A percentile compares a stretch with the other conserved stretches of the same genome.
phyloP scores from a whole-genome alignment of 2,888 invertebrate species.

The Dysmachus trigonus region DNA sequence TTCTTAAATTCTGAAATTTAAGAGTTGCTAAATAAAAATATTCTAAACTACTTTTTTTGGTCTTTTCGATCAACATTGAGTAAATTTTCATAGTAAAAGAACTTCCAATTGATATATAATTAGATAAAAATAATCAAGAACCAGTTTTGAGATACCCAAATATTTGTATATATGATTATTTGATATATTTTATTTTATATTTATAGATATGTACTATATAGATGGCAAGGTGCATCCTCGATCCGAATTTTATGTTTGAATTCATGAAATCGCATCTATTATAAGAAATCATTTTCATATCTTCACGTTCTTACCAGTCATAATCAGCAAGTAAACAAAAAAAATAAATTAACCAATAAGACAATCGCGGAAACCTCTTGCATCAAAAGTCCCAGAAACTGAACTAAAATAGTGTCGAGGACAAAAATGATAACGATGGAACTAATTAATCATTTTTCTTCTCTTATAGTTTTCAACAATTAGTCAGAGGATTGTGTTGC shows the following conservation, averaged over 20 bases:
- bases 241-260: no score
- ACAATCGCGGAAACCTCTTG: background rate
- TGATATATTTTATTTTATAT: background rate
- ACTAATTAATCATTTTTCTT: background rate
- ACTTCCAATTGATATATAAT: no score
- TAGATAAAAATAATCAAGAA: no score
- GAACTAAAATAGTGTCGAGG: background rate
- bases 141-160: no score
- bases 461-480: background rate
- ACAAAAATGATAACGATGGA: background rate
- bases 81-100: no score
- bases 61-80: no score
- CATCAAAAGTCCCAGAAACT: background rate
- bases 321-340: background rate
- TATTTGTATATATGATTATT: no score
- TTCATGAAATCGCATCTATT: background rate
- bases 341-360: background rate
- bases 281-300: background rate
- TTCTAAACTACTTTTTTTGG: no score
- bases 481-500: background rate
- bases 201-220: background rate
- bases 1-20: no score
- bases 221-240: no score
- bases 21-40: no score
- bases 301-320: background rate